Evolutionary conservation across 2,888 invertebrate genomes (phyloP).

Genomic region (Diplolepis rosae): DNA sequence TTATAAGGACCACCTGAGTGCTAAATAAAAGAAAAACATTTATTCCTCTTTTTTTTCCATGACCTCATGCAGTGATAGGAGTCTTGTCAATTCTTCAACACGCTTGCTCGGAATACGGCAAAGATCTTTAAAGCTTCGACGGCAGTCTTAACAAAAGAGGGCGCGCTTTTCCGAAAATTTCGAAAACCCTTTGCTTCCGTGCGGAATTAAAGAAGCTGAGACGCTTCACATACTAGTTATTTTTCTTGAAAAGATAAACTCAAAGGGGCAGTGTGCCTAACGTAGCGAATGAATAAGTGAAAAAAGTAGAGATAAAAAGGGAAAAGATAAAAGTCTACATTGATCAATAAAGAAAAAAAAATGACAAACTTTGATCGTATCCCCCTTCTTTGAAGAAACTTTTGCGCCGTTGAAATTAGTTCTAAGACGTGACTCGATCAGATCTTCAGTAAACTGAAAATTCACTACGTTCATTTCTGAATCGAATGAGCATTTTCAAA

Average conservation of each 20-base stretch:
- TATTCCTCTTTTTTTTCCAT: not conserved
- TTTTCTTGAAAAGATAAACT: constrained; percentile 4
- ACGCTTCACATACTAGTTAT: not conserved
- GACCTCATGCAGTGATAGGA: not conserved
- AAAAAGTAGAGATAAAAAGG: not conserved
- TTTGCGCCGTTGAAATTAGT: not conserved
- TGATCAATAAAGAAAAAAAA: not conserved
- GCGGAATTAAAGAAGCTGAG: constrained; percentile 4
- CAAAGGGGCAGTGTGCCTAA: not conserved
- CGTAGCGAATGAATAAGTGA: not conserved
- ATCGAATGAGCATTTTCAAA: not conserved
- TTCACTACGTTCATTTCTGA: not conserved
- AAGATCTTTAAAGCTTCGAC: not conserved
- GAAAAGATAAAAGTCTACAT: not conserved
- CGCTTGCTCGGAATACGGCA: not conserved
- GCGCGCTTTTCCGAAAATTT: not conserved
- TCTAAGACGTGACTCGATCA: not conserved
- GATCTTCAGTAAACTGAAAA: not conserved
- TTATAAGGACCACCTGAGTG: too few relatives aligned
- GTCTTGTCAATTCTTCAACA: not conserved
- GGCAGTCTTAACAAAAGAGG: not conserved
- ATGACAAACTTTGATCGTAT: constrained; percentile 3
- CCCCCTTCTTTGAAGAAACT: not conserved
- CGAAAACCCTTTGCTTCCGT: not conserved
- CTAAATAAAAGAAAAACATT: not conserved